Percentiles rank a stretch among this genome's conserved stretches.
These are phyloP conservation scores for Corticium candelabrum DNA, from an alignment of 37 sponge, comb jelly and placozoan species.

Conservation along the genomic window DNA sequence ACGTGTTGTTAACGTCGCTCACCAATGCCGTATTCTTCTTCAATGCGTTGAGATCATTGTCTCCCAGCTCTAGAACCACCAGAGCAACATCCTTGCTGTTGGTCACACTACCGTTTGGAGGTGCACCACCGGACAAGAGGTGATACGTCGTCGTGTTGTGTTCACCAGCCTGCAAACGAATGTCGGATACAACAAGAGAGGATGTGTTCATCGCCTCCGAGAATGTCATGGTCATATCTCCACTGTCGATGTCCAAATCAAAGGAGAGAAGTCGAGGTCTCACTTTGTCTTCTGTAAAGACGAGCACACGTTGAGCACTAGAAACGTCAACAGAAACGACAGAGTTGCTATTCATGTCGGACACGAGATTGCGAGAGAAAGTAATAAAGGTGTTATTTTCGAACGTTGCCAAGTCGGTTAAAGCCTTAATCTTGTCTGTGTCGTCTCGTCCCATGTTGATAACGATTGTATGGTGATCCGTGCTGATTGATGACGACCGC, in stretches of 20 bases:
- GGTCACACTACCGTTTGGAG: not conserved
- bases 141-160: not conserved
- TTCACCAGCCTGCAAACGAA: constrained; percentile 49
- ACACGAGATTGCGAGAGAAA: constrained; percentile 28
- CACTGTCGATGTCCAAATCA: constrained; percentile 56
- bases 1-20: constrained; percentile 27
- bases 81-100: constrained; percentile 41
- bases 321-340: constrained; percentile 33
- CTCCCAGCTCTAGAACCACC: constrained; percentile 42
- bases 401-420: constrained; percentile 58
- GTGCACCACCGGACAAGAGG: not conserved
- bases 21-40: constrained; percentile 50
- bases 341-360: constrained; percentile 63
- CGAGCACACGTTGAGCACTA: constrained; percentile 24
- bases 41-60: constrained; percentile 58
- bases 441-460: constrained; percentile 57
- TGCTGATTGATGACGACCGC: constrained; percentile 34
- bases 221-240: constrained; percentile 38
- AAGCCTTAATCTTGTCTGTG: constrained; percentile 60
- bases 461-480: constrained; percentile 49
- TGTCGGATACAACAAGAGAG: constrained; percentile 29
- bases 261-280: constrained; percentile 40
- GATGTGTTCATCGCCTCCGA: constrained; percentile 63
- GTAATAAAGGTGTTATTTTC: constrained; percentile 58
- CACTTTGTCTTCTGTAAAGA: constrained; percentile 35